Evolutionary conservation across 2,888 invertebrate genomes (phyloP).

Genomic region (Physocephala rufipes): DNA sequence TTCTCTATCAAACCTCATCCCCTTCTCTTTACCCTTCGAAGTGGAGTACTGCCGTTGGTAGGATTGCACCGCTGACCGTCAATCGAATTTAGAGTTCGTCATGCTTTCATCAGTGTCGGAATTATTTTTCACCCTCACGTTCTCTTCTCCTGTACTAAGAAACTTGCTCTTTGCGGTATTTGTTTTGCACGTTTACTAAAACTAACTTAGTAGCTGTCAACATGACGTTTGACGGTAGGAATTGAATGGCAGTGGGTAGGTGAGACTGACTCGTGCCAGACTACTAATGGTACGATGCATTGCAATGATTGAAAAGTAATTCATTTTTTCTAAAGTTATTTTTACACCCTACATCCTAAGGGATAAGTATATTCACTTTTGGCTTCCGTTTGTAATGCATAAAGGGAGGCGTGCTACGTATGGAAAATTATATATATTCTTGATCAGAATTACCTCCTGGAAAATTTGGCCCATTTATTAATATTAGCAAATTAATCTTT

Average conservation of each 20-base stretch:
- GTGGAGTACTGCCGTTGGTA: slow-evolving; percentile 5
- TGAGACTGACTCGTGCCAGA: background rate
- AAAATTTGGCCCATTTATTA: too few relatives aligned
- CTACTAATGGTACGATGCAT: background rate
- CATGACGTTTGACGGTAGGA: slow-evolving; percentile 17
- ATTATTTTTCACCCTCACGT: background rate
- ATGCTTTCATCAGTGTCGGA: slow-evolving; percentile 16
- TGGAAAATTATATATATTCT: too few relatives aligned
- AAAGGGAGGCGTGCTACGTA: too few relatives aligned
- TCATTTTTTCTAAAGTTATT: too few relatives aligned
- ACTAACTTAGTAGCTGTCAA: slow-evolving; percentile 10
- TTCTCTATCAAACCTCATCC: too few relatives aligned
- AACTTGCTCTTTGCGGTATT: background rate
- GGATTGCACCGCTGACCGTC: slow-evolving; percentile 8
- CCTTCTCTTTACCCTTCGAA: too few relatives aligned
- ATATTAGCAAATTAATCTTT: too few relatives aligned
- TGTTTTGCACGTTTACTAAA: background rate
- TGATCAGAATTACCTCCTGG: too few relatives aligned
- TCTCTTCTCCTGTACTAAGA: background rate
- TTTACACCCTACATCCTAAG: too few relatives aligned
- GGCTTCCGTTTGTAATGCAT: too few relatives aligned
- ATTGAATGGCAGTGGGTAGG: slow-evolving; percentile 13
- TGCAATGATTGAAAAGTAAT: too few relatives aligned
- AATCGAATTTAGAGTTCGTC: slow-evolving; percentile 14
- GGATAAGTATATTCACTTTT: too few relatives aligned